A percentile compares a stretch with the other conserved stretches of the same genome.
phyloP scores from a whole-genome alignment of 2,797 vertebrate genomes.

The Cyclura pinguis region DNA sequence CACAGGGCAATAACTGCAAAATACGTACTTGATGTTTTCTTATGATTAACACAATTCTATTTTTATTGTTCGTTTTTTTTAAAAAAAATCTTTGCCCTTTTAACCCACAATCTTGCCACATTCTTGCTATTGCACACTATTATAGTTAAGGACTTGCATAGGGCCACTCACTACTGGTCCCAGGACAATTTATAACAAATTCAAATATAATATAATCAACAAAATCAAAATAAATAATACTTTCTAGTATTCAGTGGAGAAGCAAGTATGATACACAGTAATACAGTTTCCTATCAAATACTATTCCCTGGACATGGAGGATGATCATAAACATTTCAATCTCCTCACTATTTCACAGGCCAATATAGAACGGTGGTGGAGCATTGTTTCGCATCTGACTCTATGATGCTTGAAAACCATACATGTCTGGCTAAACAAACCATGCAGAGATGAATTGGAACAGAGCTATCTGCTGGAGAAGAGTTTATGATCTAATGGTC shows the following conservation, averaged over 20 bases:
- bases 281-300: conserved; percentile 47
- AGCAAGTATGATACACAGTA: conserved; percentile 25
- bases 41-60: background rate
- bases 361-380: background rate
- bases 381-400: too few species aligned
- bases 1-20: background rate
- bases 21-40: background rate
- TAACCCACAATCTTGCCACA: background rate
- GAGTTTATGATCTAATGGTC: background rate
- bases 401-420: too few species aligned
- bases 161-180: conserved; percentile 25
- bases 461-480: background rate
- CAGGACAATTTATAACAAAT: background rate
- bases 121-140: background rate
- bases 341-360: conserved; percentile 3
- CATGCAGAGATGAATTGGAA: background rate
- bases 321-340: conserved; percentile 41
- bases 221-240: background rate
- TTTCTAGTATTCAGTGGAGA: conserved; percentile 31
- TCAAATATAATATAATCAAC: background rate
- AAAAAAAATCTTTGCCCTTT: background rate
- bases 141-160: background rate
- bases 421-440: too few species aligned
- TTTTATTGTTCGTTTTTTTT: too few species aligned
- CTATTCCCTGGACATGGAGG: conserved; percentile 20